Base-by-base conservation (phyloP, 2,888 invertebrate genomes). In the Acrobasis repandana region DNA sequence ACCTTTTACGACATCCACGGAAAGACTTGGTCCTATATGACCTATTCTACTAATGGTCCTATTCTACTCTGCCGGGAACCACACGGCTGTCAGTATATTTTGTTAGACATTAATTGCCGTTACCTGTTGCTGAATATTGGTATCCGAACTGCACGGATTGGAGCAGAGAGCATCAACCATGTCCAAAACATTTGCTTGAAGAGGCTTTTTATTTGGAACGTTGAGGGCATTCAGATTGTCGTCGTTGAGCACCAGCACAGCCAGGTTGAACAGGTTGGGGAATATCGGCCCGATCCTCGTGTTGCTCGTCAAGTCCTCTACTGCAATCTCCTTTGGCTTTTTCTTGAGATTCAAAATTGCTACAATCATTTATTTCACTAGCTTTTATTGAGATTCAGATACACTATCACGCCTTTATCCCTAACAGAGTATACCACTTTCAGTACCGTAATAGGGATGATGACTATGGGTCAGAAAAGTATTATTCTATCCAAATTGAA, bases 221-320 rank as follows among this genome's bases (percentile, higher is more conserved):
- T 92, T 90, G n/a, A 92, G 74, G 5, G 91, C 91, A 10, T 89
- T 91, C 58, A 82, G 81, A 28, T 92, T 92, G 64, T 94, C 94
- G 70, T 94, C 94, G 50, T 93, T 94, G 0, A 94, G 75, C 1
- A 94, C 90, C 48, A 94, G 73, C 20, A 94, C 94, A 0, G 93
- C 93, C 68, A 94, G 79, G 73, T 93, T 93, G 74, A 94, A 94
- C 56, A 94, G 89, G 80, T 94, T 94, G 14, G 94, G 93, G 60
- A 93, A 92, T 67, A 94, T 93, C 0, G 94, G 93, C 0, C 94
- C 94, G 28, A 94, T 93, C 20, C 92, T 78, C 0, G 92, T 89
- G 74, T 94, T 94, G n/a, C 90, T 89, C 66, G 88, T 88, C 50
- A 94, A 80, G 75, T 94, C 93, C 64, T 86, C 85, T n/a, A 94